A percentile compares a stretch with the other conserved stretches of the same genome.
These are phyloP conservation scores for Atherix ibis DNA, from an alignment of 2,888 invertebrate genomes.

Conservation along the genomic window DNA sequence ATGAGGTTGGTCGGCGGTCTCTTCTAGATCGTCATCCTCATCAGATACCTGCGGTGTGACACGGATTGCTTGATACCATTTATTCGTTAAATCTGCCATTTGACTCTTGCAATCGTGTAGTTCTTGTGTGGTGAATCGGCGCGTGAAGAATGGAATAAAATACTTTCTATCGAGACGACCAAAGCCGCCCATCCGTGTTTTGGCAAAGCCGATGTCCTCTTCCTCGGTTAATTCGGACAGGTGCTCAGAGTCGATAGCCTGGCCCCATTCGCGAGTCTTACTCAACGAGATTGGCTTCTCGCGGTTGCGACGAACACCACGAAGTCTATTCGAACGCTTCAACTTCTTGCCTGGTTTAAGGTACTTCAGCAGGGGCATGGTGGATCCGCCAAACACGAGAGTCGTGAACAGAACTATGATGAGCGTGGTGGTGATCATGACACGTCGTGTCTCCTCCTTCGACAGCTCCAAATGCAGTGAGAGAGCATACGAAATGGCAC, in stretches of 20 bases:
- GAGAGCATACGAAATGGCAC: constrained; percentile 95
- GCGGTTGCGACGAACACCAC: constrained; percentile 34
- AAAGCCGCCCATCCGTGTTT: constrained; percentile 70
- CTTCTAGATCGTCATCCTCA: constrained; percentile 40
- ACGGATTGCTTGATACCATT: constrained; percentile 93
- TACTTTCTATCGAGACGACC: constrained; percentile 84
- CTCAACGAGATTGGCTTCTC: constrained; percentile 80
- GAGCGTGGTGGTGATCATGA: constrained; percentile 95
- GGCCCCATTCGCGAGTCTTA: constrained; percentile 97
- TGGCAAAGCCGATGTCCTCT: constrained; percentile 68
- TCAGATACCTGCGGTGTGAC: constrained; percentile 77
- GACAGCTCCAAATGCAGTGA: constrained; percentile 89
- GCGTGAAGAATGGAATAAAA: constrained; percentile 89
- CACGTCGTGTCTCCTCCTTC: constrained; percentile 77
- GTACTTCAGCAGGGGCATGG: constrained; percentile 92
- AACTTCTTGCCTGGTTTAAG: constrained; percentile 41
- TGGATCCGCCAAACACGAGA: constrained; percentile 87
- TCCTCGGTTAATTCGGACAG: constrained; percentile 86
- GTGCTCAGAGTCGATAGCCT: constrained; percentile 86
- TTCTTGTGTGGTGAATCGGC: constrained; percentile 92
- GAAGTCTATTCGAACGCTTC: constrained; percentile 16
- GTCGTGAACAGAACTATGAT: constrained; percentile 95
- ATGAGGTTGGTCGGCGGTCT: constrained; percentile 6
- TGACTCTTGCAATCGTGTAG: constrained; percentile 90
- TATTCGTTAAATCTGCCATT: constrained; percentile 90